Conservation (phyloP, 2,113 vertebrate genomes). For the Daboia siamensis region DNA sequence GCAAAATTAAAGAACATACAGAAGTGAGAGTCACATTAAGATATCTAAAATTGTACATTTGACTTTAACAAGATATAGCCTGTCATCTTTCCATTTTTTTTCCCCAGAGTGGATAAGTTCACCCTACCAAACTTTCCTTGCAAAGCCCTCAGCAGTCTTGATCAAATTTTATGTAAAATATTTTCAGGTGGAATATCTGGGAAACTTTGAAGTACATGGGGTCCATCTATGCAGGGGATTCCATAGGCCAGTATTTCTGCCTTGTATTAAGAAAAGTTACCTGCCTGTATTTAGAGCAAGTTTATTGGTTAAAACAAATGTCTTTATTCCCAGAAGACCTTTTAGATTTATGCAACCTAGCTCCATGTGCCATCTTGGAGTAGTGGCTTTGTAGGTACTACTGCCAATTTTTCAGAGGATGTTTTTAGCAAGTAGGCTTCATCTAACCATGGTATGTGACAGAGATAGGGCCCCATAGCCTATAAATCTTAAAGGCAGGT, state of each 20-base stretch:
- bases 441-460: too few relatives aligned
- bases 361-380: neutral
- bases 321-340: neutral
- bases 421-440: neutral
- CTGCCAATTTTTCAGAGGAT: neutral
- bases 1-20: neutral
- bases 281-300: neutral
- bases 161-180: neutral
- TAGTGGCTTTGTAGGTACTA: neutral
- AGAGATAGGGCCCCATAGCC: neutral
- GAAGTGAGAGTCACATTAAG: neutral
- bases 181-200: neutral
- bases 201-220: neutral
- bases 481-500: neutral
- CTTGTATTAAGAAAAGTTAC: neutral
- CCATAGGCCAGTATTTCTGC: neutral
- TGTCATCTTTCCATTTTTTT: neutral
- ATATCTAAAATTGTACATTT: neutral
- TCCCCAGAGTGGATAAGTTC: neutral
- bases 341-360: neutral
- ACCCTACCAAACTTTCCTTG: neutral
- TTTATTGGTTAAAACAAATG: neutral
- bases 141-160: neutral
- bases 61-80: neutral
- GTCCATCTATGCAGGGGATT: neutral